Base-by-base conservation (phyloP, 53 echinoderm and acorn worm genomes). In the Patiria pectinifera region DNA sequence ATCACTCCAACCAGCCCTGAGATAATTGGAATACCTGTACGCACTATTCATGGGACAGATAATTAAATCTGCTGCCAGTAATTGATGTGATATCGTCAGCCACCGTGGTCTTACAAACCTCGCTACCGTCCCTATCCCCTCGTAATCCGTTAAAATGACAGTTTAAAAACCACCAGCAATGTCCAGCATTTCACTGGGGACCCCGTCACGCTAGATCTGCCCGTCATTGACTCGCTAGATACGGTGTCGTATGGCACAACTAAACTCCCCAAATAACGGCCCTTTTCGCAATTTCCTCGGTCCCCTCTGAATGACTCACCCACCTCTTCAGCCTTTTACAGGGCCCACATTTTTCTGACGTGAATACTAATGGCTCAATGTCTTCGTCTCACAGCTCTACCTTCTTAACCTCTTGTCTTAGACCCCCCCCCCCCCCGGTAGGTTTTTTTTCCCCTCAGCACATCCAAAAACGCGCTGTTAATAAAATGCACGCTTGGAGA, bases 401-500 rank as follows among this genome's bases (percentile, higher is more conserved):
- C 62, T 43, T 77, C 59, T 78, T 35, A 88, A 45, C 76, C 77
- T 87, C 72, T 76, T 49, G 87, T 53, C 23, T 69, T 85, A 69
- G 45, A 43, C 85, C 83, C 85, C 85, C 66, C 66, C 19, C 7
- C 69, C 43, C 46, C 85, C 62, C 69, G 47, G 62, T 4, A 15
- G 74, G 24, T 26, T 62, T n/a, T 53, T 53, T 53, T 35, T 35
- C 35, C 35, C 87, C 88, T 46, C 59, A 49, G 14, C 44, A 58
- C 59, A 59, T 53, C 76, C 77, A 26, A 78, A 35, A 59, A 59
- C 88, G 22, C 18, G 77, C 26, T 35, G 88, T 88, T 88, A 88
- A 88, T 88, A 88, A 88, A 88, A 88, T 88, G 88, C 78, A 76
- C 62, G 63, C 69, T 26, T 22, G 79, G 46, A 45, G 46, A n/a